phyloP scores from a whole-genome alignment of 30 jellyfish, hydroid and myxozoan species.

The Turritopsis rubra region DNA sequence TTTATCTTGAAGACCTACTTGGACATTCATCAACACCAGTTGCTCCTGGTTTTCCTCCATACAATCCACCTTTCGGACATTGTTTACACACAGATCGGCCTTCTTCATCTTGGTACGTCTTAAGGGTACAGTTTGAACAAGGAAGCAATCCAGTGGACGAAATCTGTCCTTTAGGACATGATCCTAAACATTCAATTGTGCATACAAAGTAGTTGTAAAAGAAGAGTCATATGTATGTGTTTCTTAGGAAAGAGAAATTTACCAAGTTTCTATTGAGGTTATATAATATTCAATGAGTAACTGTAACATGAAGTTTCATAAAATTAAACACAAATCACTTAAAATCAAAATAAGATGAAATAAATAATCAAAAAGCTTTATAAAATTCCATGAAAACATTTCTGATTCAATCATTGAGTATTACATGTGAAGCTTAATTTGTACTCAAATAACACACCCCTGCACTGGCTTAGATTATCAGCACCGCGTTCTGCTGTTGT shows the following conservation, averaged over 20 bases:
- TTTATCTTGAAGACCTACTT: slow-evolving; percentile 37
- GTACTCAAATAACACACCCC: slow-evolving; percentile 35
- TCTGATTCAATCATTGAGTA: not conserved
- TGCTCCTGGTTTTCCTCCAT: slow-evolving; percentile 85
- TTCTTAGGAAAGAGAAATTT: not conserved
- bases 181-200: slow-evolving; percentile 23
- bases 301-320: no score
- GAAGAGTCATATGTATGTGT: not conserved
- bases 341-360: no score
- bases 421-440: not conserved
- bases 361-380: no score
- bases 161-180: slow-evolving; percentile 60
- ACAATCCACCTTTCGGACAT: slow-evolving; percentile 77
- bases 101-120: slow-evolving; percentile 62
- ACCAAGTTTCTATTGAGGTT: no score
- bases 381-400: no score
- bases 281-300: no score
- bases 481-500: slow-evolving; percentile 70
- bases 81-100: slow-evolving; percentile 75
- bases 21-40: slow-evolving; percentile 68
- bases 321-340: no score
- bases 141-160: slow-evolving; percentile 74
- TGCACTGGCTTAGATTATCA: slow-evolving; percentile 32
- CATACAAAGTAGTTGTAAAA: not conserved
- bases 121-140: slow-evolving; percentile 52